Conservation (phyloP, 2,113 vertebrate species). For the Barnardius zonarius region DNA sequence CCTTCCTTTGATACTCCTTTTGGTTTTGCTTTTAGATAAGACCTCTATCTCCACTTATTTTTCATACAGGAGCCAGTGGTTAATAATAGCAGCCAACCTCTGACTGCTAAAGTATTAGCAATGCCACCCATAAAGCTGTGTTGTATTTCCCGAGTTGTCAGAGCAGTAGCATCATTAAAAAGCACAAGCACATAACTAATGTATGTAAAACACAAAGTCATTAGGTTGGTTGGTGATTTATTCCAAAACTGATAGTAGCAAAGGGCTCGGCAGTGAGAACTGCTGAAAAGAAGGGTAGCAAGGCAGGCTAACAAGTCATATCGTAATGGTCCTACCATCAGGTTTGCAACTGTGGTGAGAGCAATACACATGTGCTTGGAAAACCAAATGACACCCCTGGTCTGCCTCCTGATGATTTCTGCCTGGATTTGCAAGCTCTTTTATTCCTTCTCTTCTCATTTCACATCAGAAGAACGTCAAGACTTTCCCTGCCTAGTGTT, state of each 20-base stretch:
- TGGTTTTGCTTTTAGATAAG: neutral
- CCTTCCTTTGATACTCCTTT: neutral
- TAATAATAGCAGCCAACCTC: constrained; percentile 33
- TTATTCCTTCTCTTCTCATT: neutral
- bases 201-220: constrained; percentile 28
- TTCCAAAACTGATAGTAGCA: constrained; percentile 12
- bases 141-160: constrained; percentile 54
- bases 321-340: neutral
- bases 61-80: neutral
- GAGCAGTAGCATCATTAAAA: constrained; percentile 52
- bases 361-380: neutral
- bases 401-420: neutral
- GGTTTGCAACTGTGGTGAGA: neutral
- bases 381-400: neutral
- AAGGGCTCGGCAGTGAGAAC: neutral
- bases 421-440: neutral
- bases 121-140: constrained; percentile 36
- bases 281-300: neutral
- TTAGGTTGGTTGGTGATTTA: constrained; percentile 44
- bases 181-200: constrained; percentile 51
- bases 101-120: neutral
- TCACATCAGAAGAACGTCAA: constrained; percentile 46
- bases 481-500: neutral
- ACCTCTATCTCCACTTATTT: neutral
- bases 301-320: neutral